phyloP scores from a whole-genome alignment of 1,140 invertebrate genomes.

The Pogonognathellus flavescens region DNA sequence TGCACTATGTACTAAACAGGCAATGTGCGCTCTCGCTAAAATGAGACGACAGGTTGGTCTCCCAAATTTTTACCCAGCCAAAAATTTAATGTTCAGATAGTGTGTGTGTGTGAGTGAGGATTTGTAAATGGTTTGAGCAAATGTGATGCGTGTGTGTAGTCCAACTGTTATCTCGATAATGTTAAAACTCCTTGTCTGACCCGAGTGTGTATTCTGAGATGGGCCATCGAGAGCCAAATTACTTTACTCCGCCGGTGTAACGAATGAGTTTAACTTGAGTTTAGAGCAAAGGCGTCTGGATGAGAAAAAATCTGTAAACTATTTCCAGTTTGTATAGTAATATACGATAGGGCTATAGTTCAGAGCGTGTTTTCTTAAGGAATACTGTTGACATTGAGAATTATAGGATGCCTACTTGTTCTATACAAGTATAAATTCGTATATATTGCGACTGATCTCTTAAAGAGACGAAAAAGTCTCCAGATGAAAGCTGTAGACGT shows the following conservation, averaged over 20 bases:
- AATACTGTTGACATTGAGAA: neutral
- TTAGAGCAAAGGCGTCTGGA: neutral
- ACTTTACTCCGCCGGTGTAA: constrained; percentile 53
- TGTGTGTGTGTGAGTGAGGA: constrained; percentile 14
- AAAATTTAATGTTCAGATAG: neutral
- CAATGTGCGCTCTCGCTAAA: neutral
- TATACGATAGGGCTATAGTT: neutral
- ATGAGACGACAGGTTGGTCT: constrained; percentile 10
- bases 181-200: constrained; percentile 33
- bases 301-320: constrained; percentile 14
- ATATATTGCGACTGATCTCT: neutral
- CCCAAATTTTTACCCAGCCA: neutral
- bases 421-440: neutral
- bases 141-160: constrained; percentile 10
- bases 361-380: neutral
- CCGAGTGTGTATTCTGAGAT: constrained; percentile 36
- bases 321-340: neutral
- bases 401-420: neutral
- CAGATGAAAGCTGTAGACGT: neutral
- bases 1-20: neutral
- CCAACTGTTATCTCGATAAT: neutral
- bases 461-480: neutral
- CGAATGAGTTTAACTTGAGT: constrained; percentile 39
- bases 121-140: constrained; percentile 19
- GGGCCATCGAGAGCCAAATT: constrained; percentile 55